Conservation (phyloP, 2,797 vertebrate genomes). For the Halcyon smyrnensis region DNA sequence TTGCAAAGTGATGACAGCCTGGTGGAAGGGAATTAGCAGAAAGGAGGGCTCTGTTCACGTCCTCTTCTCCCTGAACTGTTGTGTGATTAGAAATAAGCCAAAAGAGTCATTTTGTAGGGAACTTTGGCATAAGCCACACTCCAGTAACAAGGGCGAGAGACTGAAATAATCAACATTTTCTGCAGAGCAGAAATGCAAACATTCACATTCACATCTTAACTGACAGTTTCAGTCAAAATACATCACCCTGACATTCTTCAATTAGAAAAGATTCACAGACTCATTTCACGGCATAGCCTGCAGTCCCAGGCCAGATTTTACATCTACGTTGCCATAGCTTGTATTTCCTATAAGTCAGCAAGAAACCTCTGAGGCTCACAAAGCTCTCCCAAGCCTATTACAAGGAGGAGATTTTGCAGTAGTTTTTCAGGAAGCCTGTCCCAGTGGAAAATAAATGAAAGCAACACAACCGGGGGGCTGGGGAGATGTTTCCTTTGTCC, state of each 20-base stretch:
- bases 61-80: not conserved
- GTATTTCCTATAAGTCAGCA: not conserved
- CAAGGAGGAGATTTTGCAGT: not conserved
- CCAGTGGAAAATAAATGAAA: not conserved
- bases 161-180: slow-evolving; percentile 64
- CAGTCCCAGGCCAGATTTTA: not conserved
- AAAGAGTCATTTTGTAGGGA: slow-evolving; percentile 34
- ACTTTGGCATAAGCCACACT: slow-evolving; percentile 12
- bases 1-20: slow-evolving; percentile 55
- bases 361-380: not conserved
- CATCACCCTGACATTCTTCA: slow-evolving; percentile 6
- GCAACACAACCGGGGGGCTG: accelerated
- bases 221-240: slow-evolving; percentile 68
- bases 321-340: not conserved
- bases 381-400: not conserved
- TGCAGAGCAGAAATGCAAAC: slow-evolving; percentile 10
- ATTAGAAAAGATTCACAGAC: slow-evolving; percentile 28
- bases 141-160: slow-evolving; percentile 22
- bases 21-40: slow-evolving; percentile 37
- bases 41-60: slow-evolving; percentile 16
- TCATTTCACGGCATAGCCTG: not conserved
- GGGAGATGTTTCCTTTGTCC: not conserved
- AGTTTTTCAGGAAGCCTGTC: not conserved
- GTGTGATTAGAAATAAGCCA: slow-evolving; percentile 24
- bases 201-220: not conserved